Evolutionary conservation across 2,797 vertebrate genomes (phyloP).

Genomic region (Artibeus lituratus): DNA sequence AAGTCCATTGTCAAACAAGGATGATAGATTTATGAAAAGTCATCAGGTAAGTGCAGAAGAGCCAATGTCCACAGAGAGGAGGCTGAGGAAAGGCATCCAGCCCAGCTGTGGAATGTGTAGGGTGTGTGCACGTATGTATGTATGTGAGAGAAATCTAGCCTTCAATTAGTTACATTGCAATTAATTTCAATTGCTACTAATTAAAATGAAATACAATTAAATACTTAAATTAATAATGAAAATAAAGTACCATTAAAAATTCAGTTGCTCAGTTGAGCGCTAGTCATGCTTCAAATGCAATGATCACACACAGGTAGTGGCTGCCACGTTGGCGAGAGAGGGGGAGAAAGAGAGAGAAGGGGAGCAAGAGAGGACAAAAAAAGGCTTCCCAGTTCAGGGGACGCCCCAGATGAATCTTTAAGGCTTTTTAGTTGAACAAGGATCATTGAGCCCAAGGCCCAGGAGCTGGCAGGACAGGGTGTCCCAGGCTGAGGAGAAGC

Average conservation of each 20-base stretch:
- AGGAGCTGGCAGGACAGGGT: not conserved
- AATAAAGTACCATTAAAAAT: not conserved
- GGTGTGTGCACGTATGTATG: not conserved
- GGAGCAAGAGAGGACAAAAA: fast-evolving
- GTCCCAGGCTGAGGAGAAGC: fast-evolving
- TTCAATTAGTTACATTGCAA: not conserved
- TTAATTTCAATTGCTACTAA: not conserved
- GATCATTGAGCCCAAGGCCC: not conserved
- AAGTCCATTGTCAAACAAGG: not conserved
- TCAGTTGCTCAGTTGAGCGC: too few species aligned
- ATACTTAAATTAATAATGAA: not conserved
- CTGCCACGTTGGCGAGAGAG: not conserved
- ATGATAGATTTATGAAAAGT: not conserved
- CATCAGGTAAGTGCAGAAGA: not conserved
- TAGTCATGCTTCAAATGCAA: not conserved
- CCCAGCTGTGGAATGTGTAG: not conserved
- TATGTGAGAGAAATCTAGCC: not conserved
- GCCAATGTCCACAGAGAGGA: too few species aligned
- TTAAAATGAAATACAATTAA: not conserved
- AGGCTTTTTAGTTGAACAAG: not conserved
- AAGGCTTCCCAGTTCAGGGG: not conserved
- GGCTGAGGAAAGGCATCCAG: not conserved
- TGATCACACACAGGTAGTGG: not conserved
- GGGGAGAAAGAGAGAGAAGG: not conserved
- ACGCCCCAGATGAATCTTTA: not conserved